Conservation (phyloP, 2,113 vertebrate genomes). For the Spea multiplicata region DNA sequence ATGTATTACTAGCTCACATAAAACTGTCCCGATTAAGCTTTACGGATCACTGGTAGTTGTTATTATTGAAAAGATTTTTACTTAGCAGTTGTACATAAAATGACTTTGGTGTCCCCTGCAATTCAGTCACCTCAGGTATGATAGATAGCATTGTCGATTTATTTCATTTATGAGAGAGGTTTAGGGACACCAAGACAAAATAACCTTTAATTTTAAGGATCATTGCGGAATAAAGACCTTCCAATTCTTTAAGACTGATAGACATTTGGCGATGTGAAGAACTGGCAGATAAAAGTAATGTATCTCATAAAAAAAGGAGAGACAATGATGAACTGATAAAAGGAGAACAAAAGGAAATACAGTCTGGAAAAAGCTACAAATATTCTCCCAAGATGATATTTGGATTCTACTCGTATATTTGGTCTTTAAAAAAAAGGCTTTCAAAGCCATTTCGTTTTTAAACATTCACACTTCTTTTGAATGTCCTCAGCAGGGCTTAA, state of each 20-base stretch:
- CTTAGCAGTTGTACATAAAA: conserved; percentile 22
- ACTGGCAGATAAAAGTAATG: conserved; percentile 48
- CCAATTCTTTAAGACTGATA: conserved; percentile 41
- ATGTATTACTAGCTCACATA: conserved; percentile 9
- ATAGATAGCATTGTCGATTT: conserved; percentile 28
- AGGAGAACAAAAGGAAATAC: conserved; percentile 50
- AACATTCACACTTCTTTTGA: conserved; percentile 57
- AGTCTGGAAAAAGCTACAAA: conserved; percentile 37
- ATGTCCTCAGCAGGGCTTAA: conserved; percentile 66
- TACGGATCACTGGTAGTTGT: neutral
- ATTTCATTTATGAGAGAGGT: conserved; percentile 42
- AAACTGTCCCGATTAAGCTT: conserved; percentile 19
- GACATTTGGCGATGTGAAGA: conserved; percentile 36
- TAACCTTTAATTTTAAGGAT: conserved; percentile 44
- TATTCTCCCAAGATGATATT: conserved; percentile 45
- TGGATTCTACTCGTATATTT: conserved; percentile 46
- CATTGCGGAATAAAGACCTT: conserved; percentile 43
- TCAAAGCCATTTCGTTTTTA: conserved; percentile 66
- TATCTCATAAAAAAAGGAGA: conserved; percentile 33
- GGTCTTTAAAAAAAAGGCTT: conserved; percentile 57
- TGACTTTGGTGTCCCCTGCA: conserved; percentile 17
- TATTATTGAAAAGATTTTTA: conserved; percentile 25
- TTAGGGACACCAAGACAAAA: conserved; percentile 24
- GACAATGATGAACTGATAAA: conserved; percentile 44
- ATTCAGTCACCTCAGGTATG: conserved; percentile 23